Base-by-base conservation (phyloP, 2,113 vertebrate species). In the Phyllopteryx taeniolatus region DNA sequence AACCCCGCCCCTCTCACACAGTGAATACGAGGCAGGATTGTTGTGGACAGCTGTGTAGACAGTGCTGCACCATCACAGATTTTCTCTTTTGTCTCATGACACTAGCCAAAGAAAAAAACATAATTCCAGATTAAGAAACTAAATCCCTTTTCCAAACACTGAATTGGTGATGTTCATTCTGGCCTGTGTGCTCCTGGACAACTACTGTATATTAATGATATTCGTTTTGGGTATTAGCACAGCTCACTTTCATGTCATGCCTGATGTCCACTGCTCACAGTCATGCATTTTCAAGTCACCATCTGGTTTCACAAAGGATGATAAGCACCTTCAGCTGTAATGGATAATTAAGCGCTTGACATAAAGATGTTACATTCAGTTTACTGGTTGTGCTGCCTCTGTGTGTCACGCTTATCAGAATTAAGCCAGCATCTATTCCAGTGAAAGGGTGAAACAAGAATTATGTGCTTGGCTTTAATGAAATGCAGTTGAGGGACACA, bases 81-180 rank as follows among this genome's bases (percentile, higher is more conserved):
- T 57, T 56, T 35, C 73, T 47, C 73, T 68, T 61, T 61, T 76
- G 75, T 77, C 57, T 70, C 69, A 64, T 73, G 83, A 76, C 82
- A 39, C 39, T 33, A 43, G 78, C 85, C 86, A 87, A 80, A 83
- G 83, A 86, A 80, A 77, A 86, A 73, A 67, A 27, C 78, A 77
- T 72, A 74, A 90, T 86, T 89, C 76, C 77, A 88, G 83, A 91
- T 87, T 84, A 90, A 82, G 72, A 53, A 75, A 70, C 77, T 81
- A 80, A 86, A 82, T 87, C 83, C 81, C 74, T 71, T 46, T 73
- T 83, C 73, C 67, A 75, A 72, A 71, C 78, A 73, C 47, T 64
- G 46, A 75, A 75, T 65, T 6, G 70, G n/a, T 67, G 70, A 69
- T 71, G 79, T 70, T 79, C 63, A 71, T 66, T 74, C 72, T 31